These are phyloP conservation scores for Limenitis camilla DNA, from an alignment of 2,888 invertebrate species.

Conservation along the genomic window DNA sequence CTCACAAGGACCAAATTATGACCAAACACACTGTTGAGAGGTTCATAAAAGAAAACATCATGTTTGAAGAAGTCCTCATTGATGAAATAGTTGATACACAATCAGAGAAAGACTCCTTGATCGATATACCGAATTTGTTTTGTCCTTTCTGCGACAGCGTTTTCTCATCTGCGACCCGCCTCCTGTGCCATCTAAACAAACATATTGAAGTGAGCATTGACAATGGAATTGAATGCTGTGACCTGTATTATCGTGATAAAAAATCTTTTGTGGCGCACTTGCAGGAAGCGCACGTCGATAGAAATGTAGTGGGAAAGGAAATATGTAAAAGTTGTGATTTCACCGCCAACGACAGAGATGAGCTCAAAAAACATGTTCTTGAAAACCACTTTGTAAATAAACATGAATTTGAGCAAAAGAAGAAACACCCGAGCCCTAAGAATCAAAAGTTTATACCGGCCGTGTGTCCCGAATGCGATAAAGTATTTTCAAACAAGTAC, in stretches of 20 bases:
- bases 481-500: slow-evolving; percentile 65
- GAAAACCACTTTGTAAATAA: slow-evolving; percentile 10
- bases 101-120: slow-evolving; percentile 10
- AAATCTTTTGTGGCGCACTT: slow-evolving; percentile 42
- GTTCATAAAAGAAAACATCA: slow-evolving; percentile 47
- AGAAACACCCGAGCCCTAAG: slow-evolving; percentile 26
- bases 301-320: slow-evolving; percentile 8
- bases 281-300: slow-evolving; percentile 35
- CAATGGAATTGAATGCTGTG: slow-evolving; percentile 41
- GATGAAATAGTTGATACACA: slow-evolving; percentile 30
- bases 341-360: slow-evolving; percentile 23
- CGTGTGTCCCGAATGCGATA: slow-evolving; percentile 65
- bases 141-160: slow-evolving; percentile 49
- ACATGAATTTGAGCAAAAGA: slow-evolving; percentile 1
- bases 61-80: slow-evolving; percentile 47
- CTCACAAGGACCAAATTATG: slow-evolving; percentile 29
- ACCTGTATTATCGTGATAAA: slow-evolving; percentile 30
- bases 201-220: slow-evolving; percentile 40
- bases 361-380: slow-evolving; percentile 17
- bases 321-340: slow-evolving; percentile 42
- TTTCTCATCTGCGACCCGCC: slow-evolving; percentile 45
- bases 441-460: slow-evolving; percentile 53
- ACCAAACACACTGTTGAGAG: slow-evolving; percentile 25
- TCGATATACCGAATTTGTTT: slow-evolving; percentile 27
- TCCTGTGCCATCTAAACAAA: slow-evolving; percentile 44